phyloP scores from a whole-genome alignment of 1,140 invertebrate species.

The Manduca sexta region DNA sequence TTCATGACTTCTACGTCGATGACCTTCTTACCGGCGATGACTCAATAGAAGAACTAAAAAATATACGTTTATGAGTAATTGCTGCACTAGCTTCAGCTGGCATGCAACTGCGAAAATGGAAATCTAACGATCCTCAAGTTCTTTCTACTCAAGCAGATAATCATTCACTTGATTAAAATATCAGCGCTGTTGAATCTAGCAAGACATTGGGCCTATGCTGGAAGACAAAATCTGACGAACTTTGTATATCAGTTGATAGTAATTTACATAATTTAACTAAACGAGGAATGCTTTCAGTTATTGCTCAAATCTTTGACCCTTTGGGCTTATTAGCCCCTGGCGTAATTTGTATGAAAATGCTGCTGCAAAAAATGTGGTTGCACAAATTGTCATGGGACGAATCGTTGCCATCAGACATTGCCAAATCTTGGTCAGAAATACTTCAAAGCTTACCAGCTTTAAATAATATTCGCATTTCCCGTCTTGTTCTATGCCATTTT shows the following conservation, averaged over 20 bases:
- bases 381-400: constrained; percentile 10
- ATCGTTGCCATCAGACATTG: neutral
- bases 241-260: constrained; percentile 11
- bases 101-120: constrained; percentile 15
- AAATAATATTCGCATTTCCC: constrained; percentile 5
- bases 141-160: neutral
- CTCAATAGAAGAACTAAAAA: constrained; percentile 12
- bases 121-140: constrained; percentile 4
- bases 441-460: neutral
- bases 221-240: constrained; percentile 5
- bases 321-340: constrained; percentile 3
- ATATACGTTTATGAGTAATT: constrained; percentile 13
- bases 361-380: constrained; percentile 10
- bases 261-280: constrained; percentile 8
- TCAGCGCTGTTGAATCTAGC: constrained; percentile 1
- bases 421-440: neutral
- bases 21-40: constrained; percentile 55
- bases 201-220: constrained; percentile 21
- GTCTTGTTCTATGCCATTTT: neutral
- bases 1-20: constrained; percentile 65
- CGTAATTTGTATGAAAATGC: neutral
- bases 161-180: constrained; percentile 15
- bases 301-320: constrained; percentile 8
- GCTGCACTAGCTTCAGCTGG: constrained; percentile 4
- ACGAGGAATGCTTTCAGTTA: constrained; percentile 8